Evolutionary conservation across 2,888 invertebrate species (phyloP).

Genomic region (Calliphora vomitoria): DNA sequence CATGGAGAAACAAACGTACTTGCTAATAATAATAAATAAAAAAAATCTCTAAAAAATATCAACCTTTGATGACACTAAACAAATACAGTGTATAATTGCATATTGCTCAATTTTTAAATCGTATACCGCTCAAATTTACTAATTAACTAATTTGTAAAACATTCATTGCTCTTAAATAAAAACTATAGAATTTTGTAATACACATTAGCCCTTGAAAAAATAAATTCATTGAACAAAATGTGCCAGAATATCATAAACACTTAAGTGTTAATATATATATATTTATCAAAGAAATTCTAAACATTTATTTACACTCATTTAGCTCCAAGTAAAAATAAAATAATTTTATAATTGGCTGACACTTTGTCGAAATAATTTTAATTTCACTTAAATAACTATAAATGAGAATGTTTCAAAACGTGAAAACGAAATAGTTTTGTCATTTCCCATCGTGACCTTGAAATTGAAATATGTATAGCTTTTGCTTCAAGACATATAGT

Average conservation of each 20-base stretch:
- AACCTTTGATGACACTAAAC: too few relatives aligned
- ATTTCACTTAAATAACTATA: neutral
- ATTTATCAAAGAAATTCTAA: neutral
- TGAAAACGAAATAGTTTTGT: neutral
- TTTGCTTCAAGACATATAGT: neutral
- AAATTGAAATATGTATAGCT: neutral
- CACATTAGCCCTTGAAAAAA: too few relatives aligned
- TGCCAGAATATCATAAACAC: neutral
- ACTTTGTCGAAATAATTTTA: neutral
- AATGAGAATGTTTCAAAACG: neutral
- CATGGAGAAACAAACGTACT: too few relatives aligned
- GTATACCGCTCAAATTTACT: too few relatives aligned
- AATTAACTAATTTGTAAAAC: too few relatives aligned
- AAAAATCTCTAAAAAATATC: too few relatives aligned
- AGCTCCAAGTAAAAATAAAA: neutral
- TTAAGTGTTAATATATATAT: neutral
- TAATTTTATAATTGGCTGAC: neutral
- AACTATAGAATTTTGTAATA: too few relatives aligned
- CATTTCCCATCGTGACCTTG: neutral
- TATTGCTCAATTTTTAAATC: too few relatives aligned
- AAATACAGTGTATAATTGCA: too few relatives aligned
- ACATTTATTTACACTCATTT: neutral
- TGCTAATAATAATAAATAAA: too few relatives aligned
- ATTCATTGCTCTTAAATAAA: too few relatives aligned
- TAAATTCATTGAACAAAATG: too few relatives aligned